Conservation (phyloP, 2,888 invertebrate genomes). For the Mythimna impura region DNA sequence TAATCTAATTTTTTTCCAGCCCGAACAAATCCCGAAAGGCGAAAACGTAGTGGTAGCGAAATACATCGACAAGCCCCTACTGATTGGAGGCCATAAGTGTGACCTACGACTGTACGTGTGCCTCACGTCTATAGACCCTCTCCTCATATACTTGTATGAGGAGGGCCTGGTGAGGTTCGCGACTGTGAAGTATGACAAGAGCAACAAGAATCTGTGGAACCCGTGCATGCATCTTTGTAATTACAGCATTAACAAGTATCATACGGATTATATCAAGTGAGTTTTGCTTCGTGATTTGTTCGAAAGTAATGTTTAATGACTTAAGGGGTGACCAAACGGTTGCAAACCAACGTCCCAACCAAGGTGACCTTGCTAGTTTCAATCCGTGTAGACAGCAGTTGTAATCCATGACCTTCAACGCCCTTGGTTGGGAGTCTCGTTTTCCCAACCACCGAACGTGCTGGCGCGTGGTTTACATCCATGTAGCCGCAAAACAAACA, state of each 20-base stretch:
- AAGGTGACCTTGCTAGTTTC: too few relatives aligned
- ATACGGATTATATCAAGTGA: constrained; percentile 98
- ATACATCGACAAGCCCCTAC: constrained; percentile 96
- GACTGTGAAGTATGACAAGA: constrained; percentile 97
- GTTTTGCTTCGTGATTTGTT: constrained; percentile 68
- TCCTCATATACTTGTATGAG: constrained; percentile 98
- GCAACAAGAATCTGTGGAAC: constrained; percentile 98
- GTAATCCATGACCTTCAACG: too few relatives aligned
- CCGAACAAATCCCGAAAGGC: constrained; percentile 97
- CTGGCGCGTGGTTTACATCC: too few relatives aligned
- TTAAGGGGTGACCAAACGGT: too few relatives aligned
- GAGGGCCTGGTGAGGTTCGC: constrained; percentile 99
- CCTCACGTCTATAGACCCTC: constrained; percentile 98
- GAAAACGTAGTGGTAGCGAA: constrained; percentile 97
- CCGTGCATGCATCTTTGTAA: constrained; percentile 99
- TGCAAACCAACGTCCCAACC: too few relatives aligned
- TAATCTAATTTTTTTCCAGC: constrained; percentile 84
- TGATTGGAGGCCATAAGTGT: constrained; percentile 98
- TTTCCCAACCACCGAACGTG: too few relatives aligned
- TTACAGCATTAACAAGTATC: constrained; percentile 99
- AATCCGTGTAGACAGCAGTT: too few relatives aligned
- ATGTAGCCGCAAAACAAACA: too few relatives aligned
- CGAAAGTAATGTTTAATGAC: too few relatives aligned
- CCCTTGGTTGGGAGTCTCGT: too few relatives aligned
- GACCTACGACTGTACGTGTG: constrained; percentile 98